These are phyloP conservation scores for Chaetophractus vellerosus DNA, from an alignment of 2,797 vertebrate species.

Conservation along the genomic window DNA sequence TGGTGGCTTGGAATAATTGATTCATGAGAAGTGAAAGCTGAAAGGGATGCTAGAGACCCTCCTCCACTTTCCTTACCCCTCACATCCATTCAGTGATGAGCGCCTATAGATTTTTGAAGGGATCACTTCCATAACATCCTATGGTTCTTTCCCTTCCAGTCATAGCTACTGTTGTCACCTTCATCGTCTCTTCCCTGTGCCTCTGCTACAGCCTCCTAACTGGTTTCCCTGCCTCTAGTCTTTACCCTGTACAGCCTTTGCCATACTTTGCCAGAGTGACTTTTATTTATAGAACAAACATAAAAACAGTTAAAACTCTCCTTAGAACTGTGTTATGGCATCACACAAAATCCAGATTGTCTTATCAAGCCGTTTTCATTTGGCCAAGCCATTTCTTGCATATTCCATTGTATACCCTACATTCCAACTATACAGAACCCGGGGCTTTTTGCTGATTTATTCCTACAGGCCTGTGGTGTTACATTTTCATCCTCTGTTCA, in stretches of 20 bases:
- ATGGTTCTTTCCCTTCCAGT: background rate
- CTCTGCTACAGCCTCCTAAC: background rate
- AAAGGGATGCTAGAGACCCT: background rate
- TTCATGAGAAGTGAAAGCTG: background rate
- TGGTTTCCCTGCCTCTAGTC: background rate
- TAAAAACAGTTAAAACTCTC: background rate
- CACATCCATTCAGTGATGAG: background rate
- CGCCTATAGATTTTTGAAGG: background rate
- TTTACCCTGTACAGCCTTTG: background rate
- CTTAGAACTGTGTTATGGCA: background rate
- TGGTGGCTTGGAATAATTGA: background rate
- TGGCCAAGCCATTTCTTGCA: background rate
- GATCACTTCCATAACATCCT: background rate
- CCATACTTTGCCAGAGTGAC: background rate
- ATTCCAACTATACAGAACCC: background rate
- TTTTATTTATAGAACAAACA: background rate
- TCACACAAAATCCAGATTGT: conserved; percentile 44
- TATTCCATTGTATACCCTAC: background rate
- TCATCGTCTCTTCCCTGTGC: background rate
- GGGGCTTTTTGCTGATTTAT: background rate
- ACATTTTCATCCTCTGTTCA: background rate
- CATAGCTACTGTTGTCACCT: background rate
- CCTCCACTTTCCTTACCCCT: background rate
- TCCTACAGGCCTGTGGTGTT: background rate
- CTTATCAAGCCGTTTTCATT: background rate